Evolutionary conservation across 2,797 vertebrate species (phyloP), one percentile per base, ranked within the genome.

Genomic region (Florisuga fusca): DNA sequence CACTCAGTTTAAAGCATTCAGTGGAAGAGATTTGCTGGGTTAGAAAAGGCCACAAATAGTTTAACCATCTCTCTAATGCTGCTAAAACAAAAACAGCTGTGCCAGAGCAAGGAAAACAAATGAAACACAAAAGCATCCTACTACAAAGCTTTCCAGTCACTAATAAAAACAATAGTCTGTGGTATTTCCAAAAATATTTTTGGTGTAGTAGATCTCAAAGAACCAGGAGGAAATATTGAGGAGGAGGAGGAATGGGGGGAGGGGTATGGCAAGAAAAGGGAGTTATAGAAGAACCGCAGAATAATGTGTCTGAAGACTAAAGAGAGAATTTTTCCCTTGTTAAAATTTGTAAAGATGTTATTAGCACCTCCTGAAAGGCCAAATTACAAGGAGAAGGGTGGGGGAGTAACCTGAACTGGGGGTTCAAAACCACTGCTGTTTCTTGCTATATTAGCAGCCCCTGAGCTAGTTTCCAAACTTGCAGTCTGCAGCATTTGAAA

Each of bases 31-130:
- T 96, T 83, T 94, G 89, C 84, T 97, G 88, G 95, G 96, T 98
- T 97, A 97, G 96, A 86, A 50, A 95, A 97, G 97, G 97, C 97
- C 97, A 97, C 91, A 95, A 96, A 94, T 94, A 95, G 95, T 97
- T 98, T 98, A 97, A 97, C 97, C 95, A 97, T 98, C 94, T 96
- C 97, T 96, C 91, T 94, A 95, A 94, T 92, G 96, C 95, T 94
- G 89, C 95, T 98, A 98, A 98, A 98, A 96, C 96, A 97, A 97
- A 98, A 97, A 36, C 98, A 98, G 97, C 97, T 98, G 98, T 96
- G 91, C 85, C 94, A 96, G 89, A 96, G 97, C 96, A 98, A 98
- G 97, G 94, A 97, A 98, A 98, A 97, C 98, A 98, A 98, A 98
- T 97, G 98, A 97, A 98, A 97, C 94, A 97, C 96, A 97, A 97